A percentile compares a stretch with the other conserved stretches of the same genome.
Conservation (phyloP, 2,113 vertebrate species). For the Eleginops maclovinus region DNA sequence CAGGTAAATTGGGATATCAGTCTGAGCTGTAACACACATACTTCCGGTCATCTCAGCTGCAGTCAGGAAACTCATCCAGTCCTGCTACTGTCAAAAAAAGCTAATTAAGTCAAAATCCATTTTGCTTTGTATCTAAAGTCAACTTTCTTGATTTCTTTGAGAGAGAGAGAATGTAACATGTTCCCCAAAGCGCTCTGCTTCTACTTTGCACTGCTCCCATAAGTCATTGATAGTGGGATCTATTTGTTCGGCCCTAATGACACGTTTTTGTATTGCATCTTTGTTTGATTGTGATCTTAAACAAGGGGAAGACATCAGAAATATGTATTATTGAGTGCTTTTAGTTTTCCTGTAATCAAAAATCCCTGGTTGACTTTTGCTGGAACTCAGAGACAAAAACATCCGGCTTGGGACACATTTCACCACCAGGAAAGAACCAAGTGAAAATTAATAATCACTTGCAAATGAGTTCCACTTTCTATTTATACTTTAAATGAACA, state of each 20-base stretch:
- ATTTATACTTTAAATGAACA: slow-evolving; percentile 58
- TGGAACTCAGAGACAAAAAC: slow-evolving; percentile 33
- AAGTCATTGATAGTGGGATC: not conserved
- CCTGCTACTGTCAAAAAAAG: not conserved
- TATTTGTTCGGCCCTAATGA: not conserved
- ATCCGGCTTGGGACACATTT: slow-evolving; percentile 30
- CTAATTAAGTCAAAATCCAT: not conserved
- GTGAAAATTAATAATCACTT: slow-evolving; percentile 56
- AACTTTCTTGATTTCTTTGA: not conserved
- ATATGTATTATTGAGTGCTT: not conserved
- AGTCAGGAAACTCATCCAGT: not conserved
- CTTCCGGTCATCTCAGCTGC: not conserved
- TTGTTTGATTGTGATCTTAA: not conserved
- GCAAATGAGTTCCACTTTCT: slow-evolving; percentile 71
- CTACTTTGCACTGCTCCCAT: not conserved
- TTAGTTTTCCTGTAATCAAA: not conserved
- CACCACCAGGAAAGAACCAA: slow-evolving; percentile 50
- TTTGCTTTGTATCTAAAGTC: not conserved
- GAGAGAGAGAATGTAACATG: not conserved
- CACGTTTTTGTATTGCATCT: not conserved
- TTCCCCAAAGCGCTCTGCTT: not conserved
- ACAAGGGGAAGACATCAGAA: not conserved
- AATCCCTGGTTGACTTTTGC: not conserved
- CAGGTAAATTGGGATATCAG: not conserved
- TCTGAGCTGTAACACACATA: not conserved